A percentile compares a stretch with the other conserved stretches of the same genome.
Conservation (phyloP, 1,140 invertebrate species). For the Lanistes nyassanus region DNA sequence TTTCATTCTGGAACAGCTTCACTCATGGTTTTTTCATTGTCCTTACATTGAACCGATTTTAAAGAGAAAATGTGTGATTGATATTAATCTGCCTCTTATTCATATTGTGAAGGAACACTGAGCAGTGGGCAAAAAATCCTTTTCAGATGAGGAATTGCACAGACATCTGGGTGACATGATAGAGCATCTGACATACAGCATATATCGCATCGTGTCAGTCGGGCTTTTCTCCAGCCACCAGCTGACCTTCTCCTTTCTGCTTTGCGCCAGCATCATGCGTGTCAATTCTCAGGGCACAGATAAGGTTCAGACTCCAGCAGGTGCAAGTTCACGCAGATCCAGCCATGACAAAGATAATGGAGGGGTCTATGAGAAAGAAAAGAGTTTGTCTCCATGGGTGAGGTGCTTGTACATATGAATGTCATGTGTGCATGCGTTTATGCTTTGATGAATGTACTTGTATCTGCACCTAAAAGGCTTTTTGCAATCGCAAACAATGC, state of each 20-base stretch:
- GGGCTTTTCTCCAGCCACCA: constrained; percentile 64
- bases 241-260: constrained; percentile 64
- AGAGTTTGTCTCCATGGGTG: no score
- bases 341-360: no score
- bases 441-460: not conserved
- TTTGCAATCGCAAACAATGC: no score
- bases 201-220: constrained; percentile 63
- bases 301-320: constrained; percentile 9
- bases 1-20: no score
- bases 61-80: no score
- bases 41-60: no score
- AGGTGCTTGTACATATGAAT: not conserved
- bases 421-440: not conserved
- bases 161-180: constrained; percentile 61
- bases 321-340: no score
- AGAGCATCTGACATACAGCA: constrained; percentile 55
- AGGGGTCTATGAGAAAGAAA: no score
- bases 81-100: no score
- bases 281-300: constrained; percentile 47
- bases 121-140: no score
- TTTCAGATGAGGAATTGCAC: constrained; percentile 35
- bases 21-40: no score
- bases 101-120: no score
- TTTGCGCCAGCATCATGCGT: constrained; percentile 61
- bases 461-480: not conserved